Evolutionary conservation across 2,888 invertebrate species (phyloP), one percentile per base, ranked within the genome.

Genomic region (Tiliacea aurago): DNA sequence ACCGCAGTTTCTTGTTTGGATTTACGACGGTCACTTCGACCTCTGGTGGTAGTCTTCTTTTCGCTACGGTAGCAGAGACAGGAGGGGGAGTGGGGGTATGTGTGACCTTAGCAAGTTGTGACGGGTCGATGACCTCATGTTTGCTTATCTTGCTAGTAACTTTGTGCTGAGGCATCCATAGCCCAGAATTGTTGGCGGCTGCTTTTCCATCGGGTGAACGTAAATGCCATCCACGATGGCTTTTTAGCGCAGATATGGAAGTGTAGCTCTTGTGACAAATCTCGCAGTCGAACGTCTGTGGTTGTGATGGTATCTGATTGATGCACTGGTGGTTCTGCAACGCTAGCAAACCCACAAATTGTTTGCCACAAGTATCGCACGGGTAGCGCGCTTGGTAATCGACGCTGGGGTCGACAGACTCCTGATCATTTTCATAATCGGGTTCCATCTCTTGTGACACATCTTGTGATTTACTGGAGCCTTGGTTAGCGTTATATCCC

Each of bases 161-260:
- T 89, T 96, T 96, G 83, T 95, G 95, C 82, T 96, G 96, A 4
- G 96, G 96, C 96, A 96, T 96, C 96, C 96, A 96, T 5, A 96
- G 91, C 0, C 96, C 96, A 43, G 93, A 92, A 73, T 96, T 96
- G 77, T 96, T 96, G 10, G 96, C 96, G 28, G 96, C 96, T 51
- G 96, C 96, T 88, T 96, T 96, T 5, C 96, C 95, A 81, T 96
- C 95, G 5, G 96, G 97, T 1, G 97, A 97, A 37, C 97, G 96
- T 73, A 97, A 95, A 88, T 98, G 98, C 95, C 97, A 97, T 15
- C 97, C 97, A 64, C 97, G 95, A 90, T 98, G 98, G 82, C 97
- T 97, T 81, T 97, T 97, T 67, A 98, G 88, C 0, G 97, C 97
- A 2, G 97, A 97, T 81, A 97, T 97, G 37, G 97, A 97, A 6